Evolutionary conservation across 1,140 invertebrate genomes (phyloP), one percentile per base, ranked within the genome.

Genomic region (Matsumurasca onukii): DNA sequence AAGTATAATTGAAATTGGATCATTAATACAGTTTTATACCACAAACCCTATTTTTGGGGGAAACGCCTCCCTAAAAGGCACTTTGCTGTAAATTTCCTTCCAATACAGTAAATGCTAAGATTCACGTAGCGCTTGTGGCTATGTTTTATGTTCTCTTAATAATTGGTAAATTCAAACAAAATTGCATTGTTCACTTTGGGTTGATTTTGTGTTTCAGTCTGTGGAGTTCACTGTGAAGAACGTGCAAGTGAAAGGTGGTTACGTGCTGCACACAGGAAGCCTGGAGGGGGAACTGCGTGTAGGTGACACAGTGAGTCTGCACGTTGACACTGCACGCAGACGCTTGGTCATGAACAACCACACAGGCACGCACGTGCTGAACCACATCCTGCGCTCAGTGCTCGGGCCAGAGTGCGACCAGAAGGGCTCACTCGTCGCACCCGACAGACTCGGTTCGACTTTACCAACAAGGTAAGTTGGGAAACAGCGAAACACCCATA

Each of bases 271-370:
- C 76, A 89, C 94, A 73, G 96, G 96, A 30, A 88, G 88, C 73
- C 84, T 93, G 52, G 93, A 95, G 81, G 97, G 97, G 22, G 85
- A 78, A 0, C 79, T 99, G 12, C 87, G 84, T 76, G 88, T 97
- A 63, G 96, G 96, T 1, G 97, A 99, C 81, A 86, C 86, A 76
- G 82, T 99, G 9, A 82, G 86, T 65, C 81, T 97, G 17, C 85
- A 90, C 70, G 85, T 99, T 69, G 97, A 99, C 81, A 87, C 87
- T 64, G 84, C 88, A 73, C 85, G 96, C 69, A 83, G 97, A 77
- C 85, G 90, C 73, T 80, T 93, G 3, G 85, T 99, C 25, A 99
- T 99, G 98, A 98, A 94, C 76, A 99, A 99, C 82, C 98, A 99
- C 76, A 99, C 98, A 25, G 98, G 94, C 27, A 99, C 98, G 0